A percentile compares a stretch with the other conserved stretches of the same genome.
phyloP scores from a whole-genome alignment of 2,888 invertebrate species.

The Cabera pusaria region DNA sequence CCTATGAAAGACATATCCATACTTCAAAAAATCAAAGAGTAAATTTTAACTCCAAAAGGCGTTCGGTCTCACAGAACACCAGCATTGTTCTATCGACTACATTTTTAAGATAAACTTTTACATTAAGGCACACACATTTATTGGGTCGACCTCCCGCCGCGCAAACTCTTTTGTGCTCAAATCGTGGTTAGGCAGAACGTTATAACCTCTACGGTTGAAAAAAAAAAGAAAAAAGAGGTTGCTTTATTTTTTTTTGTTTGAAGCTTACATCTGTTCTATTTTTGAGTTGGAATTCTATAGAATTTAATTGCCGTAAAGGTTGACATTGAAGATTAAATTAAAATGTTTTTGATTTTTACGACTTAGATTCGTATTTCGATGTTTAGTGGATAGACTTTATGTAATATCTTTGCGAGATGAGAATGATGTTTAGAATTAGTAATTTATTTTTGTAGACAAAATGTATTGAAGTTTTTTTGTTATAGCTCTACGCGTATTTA shows the following conservation, averaged over 20 bases:
- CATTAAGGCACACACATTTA: constrained; percentile 36
- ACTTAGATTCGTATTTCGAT: constrained; percentile 4
- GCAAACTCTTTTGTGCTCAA: constrained; percentile 32
- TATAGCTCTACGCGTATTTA: no score
- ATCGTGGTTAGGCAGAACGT: constrained; percentile 18
- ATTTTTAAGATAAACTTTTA: constrained; percentile 47
- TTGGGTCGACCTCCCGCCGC: constrained; percentile 37
- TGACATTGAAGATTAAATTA: constrained; percentile 29
- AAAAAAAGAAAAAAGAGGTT: constrained; percentile 4
- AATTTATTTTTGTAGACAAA: no score
- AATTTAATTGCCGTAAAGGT: constrained; percentile 28
- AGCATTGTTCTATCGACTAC: constrained; percentile 47
- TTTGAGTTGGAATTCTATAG: constrained; percentile 28
- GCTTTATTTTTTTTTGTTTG: constrained; percentile 11
- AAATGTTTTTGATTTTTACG: constrained; percentile 20
- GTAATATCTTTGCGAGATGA: no score
- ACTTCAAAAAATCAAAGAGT: no score
- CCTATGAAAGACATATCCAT: no score
- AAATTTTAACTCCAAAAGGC: no score
- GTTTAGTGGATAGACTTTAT: no score
- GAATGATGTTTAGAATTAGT: no score
- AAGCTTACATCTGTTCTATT: constrained; percentile 26
- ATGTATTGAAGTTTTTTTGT: no score
- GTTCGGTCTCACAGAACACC: constrained; percentile 36
- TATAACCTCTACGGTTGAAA: constrained; percentile 9